Percentiles rank a stretch among this genome's conserved stretches.
These are phyloP conservation scores for Tachycineta bicolor DNA, from an alignment of 2,113 vertebrate genomes.

Conservation along the genomic window DNA sequence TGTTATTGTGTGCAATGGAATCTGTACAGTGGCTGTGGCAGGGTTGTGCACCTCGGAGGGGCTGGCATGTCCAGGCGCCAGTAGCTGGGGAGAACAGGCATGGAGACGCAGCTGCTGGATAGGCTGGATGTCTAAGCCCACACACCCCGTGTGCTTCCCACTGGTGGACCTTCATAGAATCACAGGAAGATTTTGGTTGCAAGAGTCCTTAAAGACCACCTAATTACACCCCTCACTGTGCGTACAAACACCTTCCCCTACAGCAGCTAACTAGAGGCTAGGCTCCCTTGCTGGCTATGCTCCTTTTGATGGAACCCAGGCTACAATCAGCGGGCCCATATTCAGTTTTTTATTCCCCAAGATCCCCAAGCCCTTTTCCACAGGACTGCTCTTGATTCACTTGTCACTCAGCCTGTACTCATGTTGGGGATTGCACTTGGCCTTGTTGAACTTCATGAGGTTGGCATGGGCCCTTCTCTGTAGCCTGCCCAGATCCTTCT, in stretches of 20 bases:
- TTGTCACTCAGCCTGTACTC: background rate
- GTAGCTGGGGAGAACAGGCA: background rate
- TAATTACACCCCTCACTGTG: fast-evolving
- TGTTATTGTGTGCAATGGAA: background rate
- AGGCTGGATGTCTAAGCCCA: background rate
- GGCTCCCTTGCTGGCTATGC: background rate
- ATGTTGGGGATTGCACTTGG: background rate
- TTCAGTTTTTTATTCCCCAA: background rate
- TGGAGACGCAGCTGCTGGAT: background rate
- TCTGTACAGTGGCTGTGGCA: background rate
- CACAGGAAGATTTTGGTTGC: background rate
- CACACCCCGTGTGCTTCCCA: background rate
- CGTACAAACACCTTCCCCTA: background rate
- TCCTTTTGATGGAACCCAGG: background rate
- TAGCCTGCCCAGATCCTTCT: background rate
- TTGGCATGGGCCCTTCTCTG: background rate
- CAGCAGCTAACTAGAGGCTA: background rate
- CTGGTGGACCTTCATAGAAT: background rate
- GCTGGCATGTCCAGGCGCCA: background rate
- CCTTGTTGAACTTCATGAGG: background rate
- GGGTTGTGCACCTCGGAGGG: background rate
- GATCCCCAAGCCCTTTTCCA: background rate
- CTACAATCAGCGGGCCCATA: fast-evolving
- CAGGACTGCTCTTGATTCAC: background rate
- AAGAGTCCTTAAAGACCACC: background rate